A percentile compares a stretch with the other conserved stretches of the same genome.
These are phyloP conservation scores for Simalia tracyae DNA, from an alignment of 2,797 vertebrate species.

Conservation along the genomic window DNA sequence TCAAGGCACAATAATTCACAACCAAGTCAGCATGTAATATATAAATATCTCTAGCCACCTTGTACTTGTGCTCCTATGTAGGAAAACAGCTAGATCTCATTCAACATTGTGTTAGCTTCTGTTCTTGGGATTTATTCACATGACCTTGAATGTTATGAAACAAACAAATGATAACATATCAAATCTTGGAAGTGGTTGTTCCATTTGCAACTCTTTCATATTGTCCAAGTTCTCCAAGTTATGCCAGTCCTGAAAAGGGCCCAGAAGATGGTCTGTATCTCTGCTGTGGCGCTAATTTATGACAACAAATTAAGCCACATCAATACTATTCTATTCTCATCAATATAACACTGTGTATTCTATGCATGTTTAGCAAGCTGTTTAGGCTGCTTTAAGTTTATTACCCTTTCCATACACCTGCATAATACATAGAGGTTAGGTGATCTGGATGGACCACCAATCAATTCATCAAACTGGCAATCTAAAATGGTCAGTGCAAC, in stretches of 20 bases:
- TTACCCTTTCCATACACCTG: not conserved
- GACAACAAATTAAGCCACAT: not conserved
- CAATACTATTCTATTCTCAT: not conserved
- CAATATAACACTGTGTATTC: not conserved
- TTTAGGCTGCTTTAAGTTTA: not conserved
- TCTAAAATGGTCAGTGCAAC: not conserved
- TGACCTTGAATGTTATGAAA: not conserved
- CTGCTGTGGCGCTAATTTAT: not conserved
- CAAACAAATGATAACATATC: slow-evolving; percentile 4
- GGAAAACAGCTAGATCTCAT: not conserved
- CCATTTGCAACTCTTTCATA: not conserved
- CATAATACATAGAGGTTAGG: not conserved
- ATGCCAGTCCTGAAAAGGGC: not conserved
- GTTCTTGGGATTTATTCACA: not conserved
- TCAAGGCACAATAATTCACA: not conserved
- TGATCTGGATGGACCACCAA: not conserved
- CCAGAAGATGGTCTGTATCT: not conserved
- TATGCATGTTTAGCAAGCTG: not conserved
- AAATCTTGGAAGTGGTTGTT: not conserved
- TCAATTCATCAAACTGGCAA: not conserved
- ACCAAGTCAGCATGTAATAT: not conserved
- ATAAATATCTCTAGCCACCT: not conserved
- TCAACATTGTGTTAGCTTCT: not conserved
- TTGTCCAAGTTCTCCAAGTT: not conserved
- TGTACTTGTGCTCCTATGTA: not conserved